Evolutionary conservation across 2,888 invertebrate species (phyloP), one percentile per base, ranked within the genome.

Genomic region (Epistrophe grossulariae): DNA sequence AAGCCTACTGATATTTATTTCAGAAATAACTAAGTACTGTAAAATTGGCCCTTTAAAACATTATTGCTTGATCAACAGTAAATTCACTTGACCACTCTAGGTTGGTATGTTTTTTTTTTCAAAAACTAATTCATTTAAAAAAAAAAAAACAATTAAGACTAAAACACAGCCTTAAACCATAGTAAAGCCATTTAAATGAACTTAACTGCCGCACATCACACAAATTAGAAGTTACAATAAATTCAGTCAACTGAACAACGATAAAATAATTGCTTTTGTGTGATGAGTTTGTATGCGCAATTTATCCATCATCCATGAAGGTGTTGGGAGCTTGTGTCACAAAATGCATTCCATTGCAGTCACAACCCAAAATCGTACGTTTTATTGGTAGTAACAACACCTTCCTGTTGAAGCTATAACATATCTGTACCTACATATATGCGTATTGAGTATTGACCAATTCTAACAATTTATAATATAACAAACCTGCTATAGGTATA

Each of bases 221-320:
- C 45, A 66, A 66, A 66, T 66, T 66, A 66, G n/a, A 45, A 45
- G n/a, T 4, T 45, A 4, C 19, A 50, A 68, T 38, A 50, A 38
- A 68, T 68, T 15, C 15, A 31, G 1, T 19, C 35, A 38, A 38
- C 50, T 13, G 24, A 31, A 72, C 1, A 70, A 15, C 55, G n/a
- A 24, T 70, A 52, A 55, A 55, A 55, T 70, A 55, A 55, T 52
- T 70, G 70, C 68, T 68, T 70, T 40, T 70, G 13, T 70, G 10
- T 43, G 8, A 28, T 13, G 38, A 31, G 4, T 31, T n/a, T 43
- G 24, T 45, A 28, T 60, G 9, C 31, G 35, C 35, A 68, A 38
- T 68, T 50, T 35, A 38, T 50, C 15, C 68, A 68, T 19, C 38
- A 50, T 13, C 68, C 35, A 28, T 35, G 17, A 17, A 68, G 68